These are phyloP conservation scores for Spondyliosoma cantharus DNA, from an alignment of 2,797 vertebrate genomes.

Conservation along the genomic window DNA sequence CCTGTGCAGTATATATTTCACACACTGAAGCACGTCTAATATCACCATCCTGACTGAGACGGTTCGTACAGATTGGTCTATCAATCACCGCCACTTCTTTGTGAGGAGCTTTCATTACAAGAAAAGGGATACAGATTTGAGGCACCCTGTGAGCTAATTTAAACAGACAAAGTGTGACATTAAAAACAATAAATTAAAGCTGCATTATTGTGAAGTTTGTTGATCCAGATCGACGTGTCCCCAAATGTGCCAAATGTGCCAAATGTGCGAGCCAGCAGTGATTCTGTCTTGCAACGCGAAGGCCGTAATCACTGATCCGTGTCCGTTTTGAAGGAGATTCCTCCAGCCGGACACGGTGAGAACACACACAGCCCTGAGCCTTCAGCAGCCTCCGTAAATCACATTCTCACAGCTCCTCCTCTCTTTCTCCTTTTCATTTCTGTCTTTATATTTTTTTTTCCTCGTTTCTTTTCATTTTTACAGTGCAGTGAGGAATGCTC, in stretches of 20 bases:
- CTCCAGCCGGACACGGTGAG: slow-evolving; percentile 63
- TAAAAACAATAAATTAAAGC: slow-evolving; percentile 9
- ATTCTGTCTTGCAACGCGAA: slow-evolving; percentile 44
- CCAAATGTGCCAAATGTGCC: slow-evolving; percentile 24
- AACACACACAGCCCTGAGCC: slow-evolving; percentile 68
- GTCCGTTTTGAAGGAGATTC: slow-evolving; percentile 72
- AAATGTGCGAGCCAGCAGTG: slow-evolving; percentile 20
- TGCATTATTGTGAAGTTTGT: slow-evolving; percentile 38
- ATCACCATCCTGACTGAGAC: slow-evolving; percentile 14
- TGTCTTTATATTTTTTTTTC: slow-evolving; percentile 38
- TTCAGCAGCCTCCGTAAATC: slow-evolving; percentile 75
- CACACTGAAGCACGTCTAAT: slow-evolving; percentile 6
- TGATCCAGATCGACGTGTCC: slow-evolving; percentile 2
- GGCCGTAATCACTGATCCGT: slow-evolving; percentile 65
- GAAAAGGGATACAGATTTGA: slow-evolving; percentile 23
- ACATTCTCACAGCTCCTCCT: slow-evolving; percentile 70
- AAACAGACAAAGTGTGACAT: slow-evolving; percentile 3
- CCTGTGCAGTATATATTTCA: slow-evolving; percentile 35
- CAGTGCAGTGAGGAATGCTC: slow-evolving; percentile 78
- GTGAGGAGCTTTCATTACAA: slow-evolving; percentile 26
- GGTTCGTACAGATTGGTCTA: slow-evolving; percentile 29
- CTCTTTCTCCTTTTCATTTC: slow-evolving; percentile 64
- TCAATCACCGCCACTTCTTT: slow-evolving; percentile 44
- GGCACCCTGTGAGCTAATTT: neutral
- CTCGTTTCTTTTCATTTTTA: slow-evolving; percentile 58